Evolutionary conservation across 2,888 invertebrate species (phyloP).

Genomic region (Habroteleia sp.): DNA sequence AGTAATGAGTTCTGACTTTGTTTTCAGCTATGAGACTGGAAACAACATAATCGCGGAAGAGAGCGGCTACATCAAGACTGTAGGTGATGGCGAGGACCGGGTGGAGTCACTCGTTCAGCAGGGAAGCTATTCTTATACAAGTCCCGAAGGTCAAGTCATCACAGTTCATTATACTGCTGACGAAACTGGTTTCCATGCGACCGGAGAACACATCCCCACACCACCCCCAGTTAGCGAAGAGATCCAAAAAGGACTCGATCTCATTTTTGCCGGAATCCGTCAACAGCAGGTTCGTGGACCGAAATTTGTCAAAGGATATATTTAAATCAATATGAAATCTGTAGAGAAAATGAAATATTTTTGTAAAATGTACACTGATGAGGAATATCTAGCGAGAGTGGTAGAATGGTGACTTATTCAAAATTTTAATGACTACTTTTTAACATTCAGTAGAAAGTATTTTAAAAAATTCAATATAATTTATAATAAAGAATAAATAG

Average conservation of each 20-base stretch:
- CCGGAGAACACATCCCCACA: constrained; percentile 91
- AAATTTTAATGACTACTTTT: too few relatives aligned
- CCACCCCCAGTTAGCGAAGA: constrained; percentile 91
- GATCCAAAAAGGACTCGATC: constrained; percentile 92
- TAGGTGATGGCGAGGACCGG: constrained; percentile 87
- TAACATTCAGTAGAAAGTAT: too few relatives aligned
- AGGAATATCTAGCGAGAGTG: too few relatives aligned
- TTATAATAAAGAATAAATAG: too few relatives aligned
- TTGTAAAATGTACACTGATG: too few relatives aligned
- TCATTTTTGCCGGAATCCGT: constrained; percentile 92
- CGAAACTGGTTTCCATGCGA: constrained; percentile 90
- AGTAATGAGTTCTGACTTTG: constrained; percentile 48
- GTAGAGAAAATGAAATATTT: too few relatives aligned
- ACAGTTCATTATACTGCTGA: constrained; percentile 90
- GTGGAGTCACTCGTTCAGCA: constrained; percentile 88
- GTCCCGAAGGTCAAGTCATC: constrained; percentile 89
- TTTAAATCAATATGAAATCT: too few relatives aligned
- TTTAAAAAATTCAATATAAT: too few relatives aligned
- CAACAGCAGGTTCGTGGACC: constrained; percentile 84
- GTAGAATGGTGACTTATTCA: too few relatives aligned
- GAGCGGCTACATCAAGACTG: constrained; percentile 87
- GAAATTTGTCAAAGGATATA: too few relatives aligned
- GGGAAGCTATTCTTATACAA: constrained; percentile 90
- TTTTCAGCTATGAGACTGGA: constrained; percentile 89
- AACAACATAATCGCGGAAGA: constrained; percentile 91